These are phyloP conservation scores for Neolamprologus longior DNA, from an alignment of 2,113 vertebrate species.

Conservation along the genomic window DNA sequence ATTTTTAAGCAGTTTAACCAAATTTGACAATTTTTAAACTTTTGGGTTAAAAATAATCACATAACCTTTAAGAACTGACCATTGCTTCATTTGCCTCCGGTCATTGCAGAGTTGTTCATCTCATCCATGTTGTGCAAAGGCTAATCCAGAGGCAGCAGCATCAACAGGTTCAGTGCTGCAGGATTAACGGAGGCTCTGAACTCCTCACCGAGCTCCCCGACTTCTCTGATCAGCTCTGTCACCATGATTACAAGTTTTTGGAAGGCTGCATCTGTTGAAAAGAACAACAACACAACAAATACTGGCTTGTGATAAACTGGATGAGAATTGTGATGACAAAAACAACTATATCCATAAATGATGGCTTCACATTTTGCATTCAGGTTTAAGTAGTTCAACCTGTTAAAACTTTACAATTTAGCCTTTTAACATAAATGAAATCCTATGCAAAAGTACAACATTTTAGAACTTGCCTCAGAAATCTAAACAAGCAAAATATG, in stretches of 20 bases:
- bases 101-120: neutral
- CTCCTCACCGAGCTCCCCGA: neutral
- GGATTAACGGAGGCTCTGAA: neutral
- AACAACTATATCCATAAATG: neutral
- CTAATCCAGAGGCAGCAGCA: neutral
- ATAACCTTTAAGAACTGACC: neutral
- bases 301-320: neutral
- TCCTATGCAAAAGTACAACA: neutral
- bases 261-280: neutral
- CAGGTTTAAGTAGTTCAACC: accelerated
- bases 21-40: neutral
- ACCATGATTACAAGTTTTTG: neutral
- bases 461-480: neutral
- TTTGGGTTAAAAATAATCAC: accelerated
- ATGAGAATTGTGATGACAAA: neutral
- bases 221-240: neutral
- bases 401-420: neutral
- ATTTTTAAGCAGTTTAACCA: neutral
- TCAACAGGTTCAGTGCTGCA: neutral
- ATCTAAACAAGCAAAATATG: neutral
- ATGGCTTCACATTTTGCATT: neutral
- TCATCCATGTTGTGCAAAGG: neutral
- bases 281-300: neutral
- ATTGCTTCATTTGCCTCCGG: accelerated
- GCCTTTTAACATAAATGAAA: neutral